Conservation (phyloP, 1,140 invertebrate species). For the Eriosoma lanigerum region DNA sequence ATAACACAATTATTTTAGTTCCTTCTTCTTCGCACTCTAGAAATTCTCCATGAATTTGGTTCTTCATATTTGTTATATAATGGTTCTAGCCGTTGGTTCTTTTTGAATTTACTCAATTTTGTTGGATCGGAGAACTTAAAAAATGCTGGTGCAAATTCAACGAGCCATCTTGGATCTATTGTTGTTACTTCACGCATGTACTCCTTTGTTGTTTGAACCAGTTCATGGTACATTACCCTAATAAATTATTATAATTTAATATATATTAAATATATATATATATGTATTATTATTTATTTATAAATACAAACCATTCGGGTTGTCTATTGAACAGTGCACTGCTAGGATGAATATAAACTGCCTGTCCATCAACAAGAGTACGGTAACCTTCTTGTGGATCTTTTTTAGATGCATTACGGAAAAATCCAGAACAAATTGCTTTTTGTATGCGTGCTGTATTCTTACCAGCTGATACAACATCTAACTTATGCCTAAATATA, state of each 20-base stretch:
- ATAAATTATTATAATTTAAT: constrained; percentile 56
- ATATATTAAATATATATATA: neutral
- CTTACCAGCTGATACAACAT: constrained; percentile 94
- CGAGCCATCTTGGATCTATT: constrained; percentile 98
- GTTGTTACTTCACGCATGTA: constrained; percentile 99
- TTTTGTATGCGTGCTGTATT: constrained; percentile 96
- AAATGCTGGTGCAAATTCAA: constrained; percentile 98
- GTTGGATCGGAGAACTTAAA: constrained; percentile 99
- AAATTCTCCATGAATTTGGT: constrained; percentile 98
- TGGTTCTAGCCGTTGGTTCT: constrained; percentile 97
- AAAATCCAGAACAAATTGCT: constrained; percentile 98
- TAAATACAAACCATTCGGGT: constrained; percentile 81
- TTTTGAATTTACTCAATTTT: constrained; percentile 98
- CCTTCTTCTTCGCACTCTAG: constrained; percentile 81
- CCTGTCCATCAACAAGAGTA: constrained; percentile 95
- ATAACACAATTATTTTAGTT: constrained; percentile 64
- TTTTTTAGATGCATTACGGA: constrained; percentile 97
- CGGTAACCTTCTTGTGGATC: constrained; percentile 99
- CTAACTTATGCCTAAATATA: constrained; percentile 83
- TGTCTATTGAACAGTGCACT: constrained; percentile 96
- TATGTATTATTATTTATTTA: neutral
- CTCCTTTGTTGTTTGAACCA: constrained; percentile 99
- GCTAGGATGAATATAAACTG: constrained; percentile 98
- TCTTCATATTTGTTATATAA: constrained; percentile 99
- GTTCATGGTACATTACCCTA: constrained; percentile 97